These are phyloP conservation scores for Calyptomena viridis DNA, from an alignment of 2,113 vertebrate species.

Conservation along the genomic window DNA sequence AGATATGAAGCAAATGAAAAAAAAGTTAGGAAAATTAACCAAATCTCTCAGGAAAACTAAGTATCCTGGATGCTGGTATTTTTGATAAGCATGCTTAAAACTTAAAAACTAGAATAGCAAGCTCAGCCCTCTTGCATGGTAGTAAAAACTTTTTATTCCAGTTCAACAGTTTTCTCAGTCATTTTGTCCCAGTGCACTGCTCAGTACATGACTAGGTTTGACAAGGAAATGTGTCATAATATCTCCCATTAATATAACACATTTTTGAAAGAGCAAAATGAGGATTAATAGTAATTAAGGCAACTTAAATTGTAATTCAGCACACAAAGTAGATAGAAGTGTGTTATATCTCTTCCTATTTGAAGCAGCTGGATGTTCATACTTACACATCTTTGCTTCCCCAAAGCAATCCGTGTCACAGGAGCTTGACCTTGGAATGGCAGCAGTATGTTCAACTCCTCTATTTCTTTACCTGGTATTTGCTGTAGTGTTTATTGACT, in stretches of 20 bases:
- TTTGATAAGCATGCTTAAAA: slow-evolving; percentile 2
- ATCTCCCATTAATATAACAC: background rate
- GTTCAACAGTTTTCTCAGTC: slow-evolving; percentile 10
- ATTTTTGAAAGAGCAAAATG: slow-evolving; percentile 22
- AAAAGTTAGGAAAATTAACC: background rate
- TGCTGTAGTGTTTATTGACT: background rate
- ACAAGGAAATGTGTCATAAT: slow-evolving; percentile 16
- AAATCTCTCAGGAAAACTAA: background rate
- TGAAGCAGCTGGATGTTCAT: background rate
- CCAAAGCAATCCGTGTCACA: background rate
- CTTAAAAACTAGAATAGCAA: slow-evolving; percentile 3
- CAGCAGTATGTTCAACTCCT: background rate
- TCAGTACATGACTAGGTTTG: background rate
- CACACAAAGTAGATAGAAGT: background rate
- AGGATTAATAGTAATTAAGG: slow-evolving; percentile 1
- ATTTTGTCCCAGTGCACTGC: background rate
- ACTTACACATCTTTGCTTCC: background rate
- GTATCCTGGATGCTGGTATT: background rate
- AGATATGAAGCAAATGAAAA: background rate
- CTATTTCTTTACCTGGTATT: background rate
- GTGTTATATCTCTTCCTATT: background rate
- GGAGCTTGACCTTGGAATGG: slow-evolving; percentile 15
- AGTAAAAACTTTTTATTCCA: background rate
- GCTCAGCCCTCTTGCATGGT: background rate
- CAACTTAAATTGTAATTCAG: background rate